phyloP scores from a whole-genome alignment of 2,888 invertebrate species.

The Pandemis cinnamomeana region DNA sequence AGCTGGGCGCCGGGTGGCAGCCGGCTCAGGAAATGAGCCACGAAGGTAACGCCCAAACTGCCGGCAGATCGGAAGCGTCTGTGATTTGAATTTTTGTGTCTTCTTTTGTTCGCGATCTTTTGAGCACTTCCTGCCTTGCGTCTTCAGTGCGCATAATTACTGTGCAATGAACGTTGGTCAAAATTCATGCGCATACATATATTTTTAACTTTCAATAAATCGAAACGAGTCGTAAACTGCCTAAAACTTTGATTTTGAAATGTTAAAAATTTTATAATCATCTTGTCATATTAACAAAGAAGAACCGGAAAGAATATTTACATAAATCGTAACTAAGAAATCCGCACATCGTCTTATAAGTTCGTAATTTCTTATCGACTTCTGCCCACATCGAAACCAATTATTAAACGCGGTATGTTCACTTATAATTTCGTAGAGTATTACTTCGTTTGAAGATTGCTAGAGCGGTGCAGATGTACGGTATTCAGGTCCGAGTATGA shows the following conservation, averaged over 20 bases:
- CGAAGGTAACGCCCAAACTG: conserved; percentile 76
- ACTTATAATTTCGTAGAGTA: background rate
- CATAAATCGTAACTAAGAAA: too few species aligned
- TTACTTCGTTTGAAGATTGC: background rate
- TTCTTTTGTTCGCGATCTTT: conserved; percentile 63
- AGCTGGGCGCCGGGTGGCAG: conserved; percentile 56
- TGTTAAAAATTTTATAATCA: too few species aligned
- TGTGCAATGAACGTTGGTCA: conserved; percentile 15
- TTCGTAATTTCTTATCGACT: too few species aligned
- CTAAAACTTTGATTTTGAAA: too few species aligned
- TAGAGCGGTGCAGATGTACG: background rate
- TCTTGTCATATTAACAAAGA: too few species aligned
- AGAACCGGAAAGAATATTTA: too few species aligned
- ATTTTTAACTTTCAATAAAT: background rate
- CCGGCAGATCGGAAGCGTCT: conserved; percentile 75
- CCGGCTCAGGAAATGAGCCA: conserved; percentile 73
- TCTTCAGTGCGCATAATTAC: conserved; percentile 19
- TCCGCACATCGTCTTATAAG: too few species aligned
- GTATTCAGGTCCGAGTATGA: background rate
- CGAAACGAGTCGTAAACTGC: too few species aligned
- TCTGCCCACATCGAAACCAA: too few species aligned
- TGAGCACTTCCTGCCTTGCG: conserved; percentile 62
- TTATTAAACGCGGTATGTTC: too few species aligned
- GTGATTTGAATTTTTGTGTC: conserved; percentile 77
- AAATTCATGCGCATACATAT: background rate